phyloP scores from a whole-genome alignment of 2,113 vertebrate genomes.

The Spheniscus mendiculus region DNA sequence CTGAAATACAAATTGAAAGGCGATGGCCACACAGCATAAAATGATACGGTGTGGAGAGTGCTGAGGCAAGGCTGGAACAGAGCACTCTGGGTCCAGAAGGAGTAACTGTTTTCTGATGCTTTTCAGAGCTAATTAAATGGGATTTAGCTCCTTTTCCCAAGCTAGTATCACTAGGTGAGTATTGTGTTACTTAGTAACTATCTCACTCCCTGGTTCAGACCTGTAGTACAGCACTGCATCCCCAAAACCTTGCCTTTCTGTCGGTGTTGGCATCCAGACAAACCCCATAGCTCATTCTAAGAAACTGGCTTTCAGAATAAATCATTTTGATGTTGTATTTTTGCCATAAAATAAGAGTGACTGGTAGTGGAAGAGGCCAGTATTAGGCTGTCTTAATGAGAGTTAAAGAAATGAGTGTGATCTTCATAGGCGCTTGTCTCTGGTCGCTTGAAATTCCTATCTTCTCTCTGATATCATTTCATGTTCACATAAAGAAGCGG shows the following conservation, averaged over 20 bases:
- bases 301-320: not conserved
- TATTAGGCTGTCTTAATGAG: not conserved
- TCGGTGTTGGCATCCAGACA: not conserved
- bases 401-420: not conserved
- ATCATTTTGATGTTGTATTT: not conserved
- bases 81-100: not conserved
- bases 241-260: not conserved
- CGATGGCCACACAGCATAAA: fast-evolving
- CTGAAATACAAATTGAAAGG: not conserved
- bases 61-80: not conserved
- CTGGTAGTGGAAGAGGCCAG: not conserved
- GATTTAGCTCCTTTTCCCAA: not conserved
- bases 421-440: not conserved
- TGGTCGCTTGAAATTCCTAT: not conserved
- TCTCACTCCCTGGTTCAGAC: not conserved
- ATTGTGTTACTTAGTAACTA: fast-evolving
- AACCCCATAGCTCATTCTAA: not conserved
- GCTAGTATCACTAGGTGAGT: not conserved
- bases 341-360: not conserved
- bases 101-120: not conserved
- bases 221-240: not conserved
- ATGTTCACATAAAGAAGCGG: not conserved
- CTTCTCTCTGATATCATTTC: not conserved
- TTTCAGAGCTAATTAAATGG: not conserved
- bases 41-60: not conserved